These are phyloP conservation scores for Bombus pyrosoma DNA, from an alignment of 1,140 invertebrate genomes.

Conservation along the genomic window DNA sequence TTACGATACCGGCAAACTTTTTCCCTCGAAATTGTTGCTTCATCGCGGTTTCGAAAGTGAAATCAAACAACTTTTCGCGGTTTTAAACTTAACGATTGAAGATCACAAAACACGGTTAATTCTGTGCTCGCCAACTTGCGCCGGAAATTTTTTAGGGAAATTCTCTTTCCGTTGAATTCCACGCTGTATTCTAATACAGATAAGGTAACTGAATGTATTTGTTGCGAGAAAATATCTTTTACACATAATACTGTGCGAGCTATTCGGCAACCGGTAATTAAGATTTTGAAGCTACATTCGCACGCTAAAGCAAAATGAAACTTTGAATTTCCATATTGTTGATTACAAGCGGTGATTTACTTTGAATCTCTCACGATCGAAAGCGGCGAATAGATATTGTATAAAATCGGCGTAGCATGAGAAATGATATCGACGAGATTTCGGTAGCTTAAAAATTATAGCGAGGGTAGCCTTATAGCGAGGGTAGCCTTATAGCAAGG, in stretches of 20 bases:
- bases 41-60: slow-evolving; percentile 1
- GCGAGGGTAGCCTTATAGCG: neutral
- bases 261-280: too few relatives aligned
- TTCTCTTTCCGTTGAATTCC: neutral
- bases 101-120: neutral
- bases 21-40: neutral
- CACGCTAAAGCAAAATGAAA: too few relatives aligned
- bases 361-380: neutral
- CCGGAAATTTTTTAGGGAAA: neutral
- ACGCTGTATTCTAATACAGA: too few relatives aligned
- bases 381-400: neutral
- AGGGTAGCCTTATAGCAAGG: neutral
- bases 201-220: too few relatives aligned
- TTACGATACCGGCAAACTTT: slow-evolving; percentile 6
- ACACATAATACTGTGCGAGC: too few relatives aligned
- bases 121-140: neutral
- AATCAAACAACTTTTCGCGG: neutral
- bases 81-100: neutral
- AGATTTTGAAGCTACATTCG: too few relatives aligned
- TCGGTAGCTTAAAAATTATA: neutral
- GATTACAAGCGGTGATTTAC: neutral
- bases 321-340: neutral
- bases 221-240: too few relatives aligned
- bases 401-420: neutral
- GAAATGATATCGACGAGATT: neutral